These are phyloP conservation scores for Anthoscopus minutus DNA, from an alignment of 2,113 vertebrate species.

Conservation along the genomic window DNA sequence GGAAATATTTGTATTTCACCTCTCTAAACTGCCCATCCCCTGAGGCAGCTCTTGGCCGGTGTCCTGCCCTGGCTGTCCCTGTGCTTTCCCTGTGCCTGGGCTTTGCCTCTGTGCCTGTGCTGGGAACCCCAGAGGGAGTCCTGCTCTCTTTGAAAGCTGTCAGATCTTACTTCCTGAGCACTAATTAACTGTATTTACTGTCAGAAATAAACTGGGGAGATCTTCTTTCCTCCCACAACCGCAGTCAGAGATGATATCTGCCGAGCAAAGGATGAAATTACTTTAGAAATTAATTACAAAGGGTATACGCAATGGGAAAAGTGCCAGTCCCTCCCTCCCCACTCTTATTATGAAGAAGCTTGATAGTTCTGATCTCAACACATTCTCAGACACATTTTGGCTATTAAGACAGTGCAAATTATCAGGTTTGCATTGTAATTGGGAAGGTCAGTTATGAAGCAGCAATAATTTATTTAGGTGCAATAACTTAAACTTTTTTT, in stretches of 20 bases:
- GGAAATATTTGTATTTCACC: background rate
- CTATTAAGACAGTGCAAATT: background rate
- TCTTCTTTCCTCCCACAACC: background rate
- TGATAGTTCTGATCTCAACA: background rate
- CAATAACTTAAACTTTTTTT: background rate
- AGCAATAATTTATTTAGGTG: background rate
- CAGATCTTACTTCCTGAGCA: background rate
- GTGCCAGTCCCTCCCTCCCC: background rate
- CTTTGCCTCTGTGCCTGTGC: background rate
- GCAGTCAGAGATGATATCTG: background rate
- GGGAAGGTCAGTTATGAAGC: background rate
- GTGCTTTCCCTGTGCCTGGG: rapidly evolving
- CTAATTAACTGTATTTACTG: background rate
- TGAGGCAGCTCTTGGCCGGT: background rate
- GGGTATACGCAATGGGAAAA: background rate
- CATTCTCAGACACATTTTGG: background rate
- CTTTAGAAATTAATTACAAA: background rate
- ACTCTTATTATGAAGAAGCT: background rate
- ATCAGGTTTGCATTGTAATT: background rate
- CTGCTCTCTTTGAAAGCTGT: background rate
- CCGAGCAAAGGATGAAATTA: background rate
- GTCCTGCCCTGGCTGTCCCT: background rate
- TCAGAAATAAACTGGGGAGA: background rate
- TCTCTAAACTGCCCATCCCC: background rate
- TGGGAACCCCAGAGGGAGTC: background rate